Conservation (phyloP, 2,888 invertebrate genomes). For the Kryphioiulus occultus region DNA sequence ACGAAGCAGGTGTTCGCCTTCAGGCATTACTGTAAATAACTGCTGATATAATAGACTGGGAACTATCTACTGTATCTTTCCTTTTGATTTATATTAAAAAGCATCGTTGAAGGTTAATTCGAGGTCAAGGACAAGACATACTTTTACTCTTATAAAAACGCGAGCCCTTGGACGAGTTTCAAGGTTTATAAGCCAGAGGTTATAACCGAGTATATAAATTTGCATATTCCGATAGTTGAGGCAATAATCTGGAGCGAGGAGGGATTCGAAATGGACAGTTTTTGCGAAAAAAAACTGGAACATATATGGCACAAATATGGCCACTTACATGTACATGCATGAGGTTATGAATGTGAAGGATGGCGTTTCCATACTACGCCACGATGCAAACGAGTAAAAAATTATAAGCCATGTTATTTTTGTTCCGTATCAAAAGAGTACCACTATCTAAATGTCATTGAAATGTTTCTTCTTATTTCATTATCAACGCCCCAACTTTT, state of each 20-base stretch:
- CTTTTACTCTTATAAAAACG: neutral
- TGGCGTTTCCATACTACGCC: neutral
- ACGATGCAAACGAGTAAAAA: neutral
- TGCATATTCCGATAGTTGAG: conserved; percentile 39
- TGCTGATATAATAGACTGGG: neutral
- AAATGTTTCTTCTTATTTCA: neutral
- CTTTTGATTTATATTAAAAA: conserved; percentile 17
- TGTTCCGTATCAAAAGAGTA: neutral
- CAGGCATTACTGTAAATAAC: neutral
- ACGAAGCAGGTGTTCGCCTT: neutral
- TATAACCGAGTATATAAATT: conserved; percentile 26
- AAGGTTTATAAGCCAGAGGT: neutral
- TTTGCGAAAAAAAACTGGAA: neutral
- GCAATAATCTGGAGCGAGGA: conserved; percentile 36
- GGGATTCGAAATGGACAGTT: neutral
- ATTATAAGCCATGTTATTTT: conserved; percentile 3
- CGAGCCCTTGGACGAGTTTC: neutral
- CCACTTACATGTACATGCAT: too few relatives aligned
- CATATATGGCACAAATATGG: neutral
- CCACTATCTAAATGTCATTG: neutral
- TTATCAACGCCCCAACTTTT: neutral
- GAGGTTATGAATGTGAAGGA: neutral
- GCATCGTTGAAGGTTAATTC: neutral
- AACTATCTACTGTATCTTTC: neutral
- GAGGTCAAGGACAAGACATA: neutral